These are phyloP conservation scores for Echinops telfairi DNA, from an alignment of 2,113 vertebrate genomes.

Conservation along the genomic window DNA sequence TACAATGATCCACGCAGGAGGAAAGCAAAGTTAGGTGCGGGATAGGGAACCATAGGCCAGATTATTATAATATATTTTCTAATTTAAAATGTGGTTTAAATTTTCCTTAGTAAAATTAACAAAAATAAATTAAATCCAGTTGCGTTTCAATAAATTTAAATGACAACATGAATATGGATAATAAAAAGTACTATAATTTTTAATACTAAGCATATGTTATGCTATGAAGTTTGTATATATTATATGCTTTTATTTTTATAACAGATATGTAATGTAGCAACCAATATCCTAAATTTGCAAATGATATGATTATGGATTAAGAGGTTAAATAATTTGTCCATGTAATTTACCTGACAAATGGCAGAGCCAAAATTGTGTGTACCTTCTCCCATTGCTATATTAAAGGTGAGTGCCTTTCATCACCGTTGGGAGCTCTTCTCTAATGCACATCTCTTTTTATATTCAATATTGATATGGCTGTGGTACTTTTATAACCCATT, in stretches of 20 bases:
- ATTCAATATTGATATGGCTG: neutral
- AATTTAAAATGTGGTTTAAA: constrained; percentile 8
- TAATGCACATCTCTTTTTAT: constrained; percentile 12
- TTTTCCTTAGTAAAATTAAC: constrained; percentile 15
- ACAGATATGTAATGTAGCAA: neutral
- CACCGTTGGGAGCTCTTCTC: neutral
- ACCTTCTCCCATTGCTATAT: neutral
- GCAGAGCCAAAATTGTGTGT: no score
- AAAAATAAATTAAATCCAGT: neutral
- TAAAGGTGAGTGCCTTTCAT: neutral
- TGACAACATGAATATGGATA: constrained; percentile 40
- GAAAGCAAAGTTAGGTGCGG: neutral
- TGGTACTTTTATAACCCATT: neutral
- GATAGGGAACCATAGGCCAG: neutral
- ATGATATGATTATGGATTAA: neutral
- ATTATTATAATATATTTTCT: constrained; percentile 20
- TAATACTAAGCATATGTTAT: neutral
- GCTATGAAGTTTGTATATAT: neutral
- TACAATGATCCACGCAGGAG: neutral
- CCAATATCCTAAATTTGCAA: neutral
- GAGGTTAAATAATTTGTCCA: neutral
- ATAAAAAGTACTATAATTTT: neutral
- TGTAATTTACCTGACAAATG: neutral
- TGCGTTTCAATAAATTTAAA: neutral
- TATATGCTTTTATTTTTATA: constrained; percentile 10